Conservation (phyloP, 2,888 invertebrate species). For the Cosmia pyralina region DNA sequence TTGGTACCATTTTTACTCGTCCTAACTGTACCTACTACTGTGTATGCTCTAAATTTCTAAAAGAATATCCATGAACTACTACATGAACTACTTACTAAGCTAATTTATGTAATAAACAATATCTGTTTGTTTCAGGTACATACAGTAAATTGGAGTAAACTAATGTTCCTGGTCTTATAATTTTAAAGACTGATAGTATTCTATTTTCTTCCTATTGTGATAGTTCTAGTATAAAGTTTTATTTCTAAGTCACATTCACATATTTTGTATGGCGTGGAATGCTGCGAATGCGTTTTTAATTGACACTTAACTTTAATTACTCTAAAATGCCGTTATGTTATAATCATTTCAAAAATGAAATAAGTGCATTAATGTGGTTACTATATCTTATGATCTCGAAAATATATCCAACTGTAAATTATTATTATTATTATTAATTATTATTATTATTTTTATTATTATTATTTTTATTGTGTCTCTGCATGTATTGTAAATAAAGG, state of each 20-base stretch:
- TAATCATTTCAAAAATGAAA: conserved; percentile 69
- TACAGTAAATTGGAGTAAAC: conserved; percentile 67
- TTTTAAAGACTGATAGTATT: conserved; percentile 87
- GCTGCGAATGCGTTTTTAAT: conserved; percentile 24
- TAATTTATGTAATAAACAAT: conserved; percentile 5
- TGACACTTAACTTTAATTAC: conserved; percentile 47
- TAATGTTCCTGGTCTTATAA: conserved; percentile 77
- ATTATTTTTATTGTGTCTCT: conserved; percentile 60
- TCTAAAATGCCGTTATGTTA: conserved; percentile 58
- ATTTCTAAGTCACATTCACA: conserved; percentile 50
- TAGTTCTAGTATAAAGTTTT: conserved; percentile 75
- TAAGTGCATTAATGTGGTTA: conserved; percentile 60
- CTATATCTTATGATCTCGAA: conserved; percentile 70
- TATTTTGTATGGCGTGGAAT: conserved; percentile 50
- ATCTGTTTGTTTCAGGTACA: conserved; percentile 77
- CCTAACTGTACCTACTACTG: not conserved
- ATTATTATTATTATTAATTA: too few species aligned
- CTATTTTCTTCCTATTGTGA: conserved; percentile 78
- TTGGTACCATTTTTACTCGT: not conserved
- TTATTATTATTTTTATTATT: too few species aligned
- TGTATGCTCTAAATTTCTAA: not conserved
- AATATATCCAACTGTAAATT: conserved; percentile 62
- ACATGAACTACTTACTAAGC: not conserved
- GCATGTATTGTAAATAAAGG: conserved; percentile 50
- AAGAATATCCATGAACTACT: not conserved